phyloP scores from a whole-genome alignment of 2,113 vertebrate species.

The Toxotes chatareus region DNA sequence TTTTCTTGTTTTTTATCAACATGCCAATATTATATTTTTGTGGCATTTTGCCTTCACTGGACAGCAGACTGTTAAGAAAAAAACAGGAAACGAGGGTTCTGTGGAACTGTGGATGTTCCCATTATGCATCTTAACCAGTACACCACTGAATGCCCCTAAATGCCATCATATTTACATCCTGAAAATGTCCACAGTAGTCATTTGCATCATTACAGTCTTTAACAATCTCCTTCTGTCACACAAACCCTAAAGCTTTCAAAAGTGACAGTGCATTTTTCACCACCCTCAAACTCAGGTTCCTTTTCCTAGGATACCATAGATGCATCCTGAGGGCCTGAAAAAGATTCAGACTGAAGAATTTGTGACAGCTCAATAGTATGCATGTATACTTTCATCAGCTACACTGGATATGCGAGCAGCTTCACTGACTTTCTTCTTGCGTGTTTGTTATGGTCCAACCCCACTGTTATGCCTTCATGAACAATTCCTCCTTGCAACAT shows the following conservation, averaged over 20 bases:
- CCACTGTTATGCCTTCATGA: conserved; percentile 40
- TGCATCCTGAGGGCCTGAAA: conserved; percentile 20
- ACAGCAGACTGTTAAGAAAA: too few species aligned
- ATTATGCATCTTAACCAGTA: too few species aligned
- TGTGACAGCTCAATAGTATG: conserved; percentile 37
- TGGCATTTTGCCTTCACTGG: too few species aligned
- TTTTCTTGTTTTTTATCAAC: too few species aligned
- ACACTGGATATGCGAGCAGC: conserved; percentile 48
- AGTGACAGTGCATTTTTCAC: conserved; percentile 26
- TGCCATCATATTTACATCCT: neutral
- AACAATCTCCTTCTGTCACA: neutral
- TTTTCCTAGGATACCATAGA: neutral
- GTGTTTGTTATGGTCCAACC: conserved; percentile 34
- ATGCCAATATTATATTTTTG: too few species aligned
- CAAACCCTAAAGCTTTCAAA: neutral
- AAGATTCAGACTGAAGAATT: conserved; percentile 35
- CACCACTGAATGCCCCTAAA: neutral
- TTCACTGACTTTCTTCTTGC: conserved; percentile 42
- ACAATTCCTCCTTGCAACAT: conserved; percentile 37
- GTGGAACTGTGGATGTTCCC: too few species aligned
- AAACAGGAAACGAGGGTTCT: too few species aligned
- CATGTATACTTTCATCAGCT: conserved; percentile 58
- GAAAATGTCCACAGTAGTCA: neutral
- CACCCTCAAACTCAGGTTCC: neutral
- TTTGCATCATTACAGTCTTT: neutral